Conservation (phyloP, 2,113 vertebrate genomes). For the Pseudopodoces humilis region DNA sequence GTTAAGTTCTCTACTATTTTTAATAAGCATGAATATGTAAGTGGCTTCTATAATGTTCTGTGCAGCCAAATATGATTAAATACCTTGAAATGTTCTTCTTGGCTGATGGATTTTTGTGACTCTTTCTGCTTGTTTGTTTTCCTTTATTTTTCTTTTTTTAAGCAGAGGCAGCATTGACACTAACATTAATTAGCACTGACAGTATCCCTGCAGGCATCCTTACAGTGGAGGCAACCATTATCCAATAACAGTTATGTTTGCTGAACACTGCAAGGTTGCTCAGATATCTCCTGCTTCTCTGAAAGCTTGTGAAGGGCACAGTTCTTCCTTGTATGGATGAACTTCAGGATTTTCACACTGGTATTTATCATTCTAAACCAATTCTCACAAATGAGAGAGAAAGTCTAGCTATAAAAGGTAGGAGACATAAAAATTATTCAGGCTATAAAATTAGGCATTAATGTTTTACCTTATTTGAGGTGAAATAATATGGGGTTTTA, state of each 20-base stretch:
- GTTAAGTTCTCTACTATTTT: not conserved
- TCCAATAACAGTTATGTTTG: not conserved
- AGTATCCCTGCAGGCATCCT: constrained; percentile 27
- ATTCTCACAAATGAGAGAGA: not conserved
- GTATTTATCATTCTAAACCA: not conserved
- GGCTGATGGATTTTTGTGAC: not conserved
- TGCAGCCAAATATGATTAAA: not conserved
- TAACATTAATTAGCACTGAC: constrained; percentile 39
- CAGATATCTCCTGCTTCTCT: not conserved
- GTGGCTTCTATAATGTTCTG: not conserved
- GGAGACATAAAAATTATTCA: not conserved
- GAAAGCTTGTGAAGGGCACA: not conserved
- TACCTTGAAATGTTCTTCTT: not conserved
- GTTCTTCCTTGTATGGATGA: not conserved
- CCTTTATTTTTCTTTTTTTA: not conserved
- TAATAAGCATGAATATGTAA: not conserved
- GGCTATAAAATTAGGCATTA: not conserved
- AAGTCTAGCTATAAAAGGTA: not conserved
- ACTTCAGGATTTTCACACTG: not conserved
- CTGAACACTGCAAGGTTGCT: not conserved
- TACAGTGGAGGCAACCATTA: not conserved
- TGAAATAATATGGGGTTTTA: not conserved
- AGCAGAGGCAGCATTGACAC: not conserved
- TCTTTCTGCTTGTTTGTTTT: not conserved
- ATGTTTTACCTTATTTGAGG: not conserved